These are phyloP conservation scores for Monomorium pharaonis DNA, from an alignment of 1,140 invertebrate species.

Conservation along the genomic window DNA sequence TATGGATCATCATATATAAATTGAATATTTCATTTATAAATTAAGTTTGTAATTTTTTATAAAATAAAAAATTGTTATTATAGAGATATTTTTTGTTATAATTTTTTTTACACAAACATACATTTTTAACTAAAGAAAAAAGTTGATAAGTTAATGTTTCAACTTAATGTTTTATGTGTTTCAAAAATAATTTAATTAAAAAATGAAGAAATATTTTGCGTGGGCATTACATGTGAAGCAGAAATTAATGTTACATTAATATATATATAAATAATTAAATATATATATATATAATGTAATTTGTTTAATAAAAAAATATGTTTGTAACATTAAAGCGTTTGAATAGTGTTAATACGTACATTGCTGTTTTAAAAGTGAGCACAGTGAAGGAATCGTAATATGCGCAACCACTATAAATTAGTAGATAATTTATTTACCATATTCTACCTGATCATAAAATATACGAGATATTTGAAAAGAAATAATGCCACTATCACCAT, in stretches of 20 bases:
- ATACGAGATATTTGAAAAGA: conserved; percentile 15
- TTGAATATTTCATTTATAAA: too few species aligned
- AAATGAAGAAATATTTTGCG: conserved; percentile 67
- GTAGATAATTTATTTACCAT: conserved; percentile 72
- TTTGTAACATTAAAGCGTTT: conserved; percentile 56
- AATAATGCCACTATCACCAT: conserved; percentile 56
- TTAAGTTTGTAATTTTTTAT: too few species aligned
- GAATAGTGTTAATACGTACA: conserved; percentile 77
- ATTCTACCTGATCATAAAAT: conserved; percentile 42
- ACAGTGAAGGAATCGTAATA: conserved; percentile 80
- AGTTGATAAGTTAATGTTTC: too few species aligned
- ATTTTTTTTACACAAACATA: too few species aligned
- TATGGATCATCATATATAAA: too few species aligned
- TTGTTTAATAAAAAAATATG: neutral
- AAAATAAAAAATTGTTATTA: too few species aligned
- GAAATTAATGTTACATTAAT: conserved; percentile 65
- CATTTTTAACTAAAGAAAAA: too few species aligned
- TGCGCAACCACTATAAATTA: conserved; percentile 81
- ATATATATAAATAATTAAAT: conserved; percentile 15
- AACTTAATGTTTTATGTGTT: too few species aligned
- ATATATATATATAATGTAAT: conserved; percentile 12
- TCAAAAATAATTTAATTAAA: neutral
- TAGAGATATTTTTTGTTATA: too few species aligned
- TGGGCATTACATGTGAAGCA: conserved; percentile 27
- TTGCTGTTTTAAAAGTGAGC: conserved; percentile 80